Percentiles rank a stretch among this genome's conserved stretches.
phyloP scores from a whole-genome alignment of 1,140 invertebrate genomes.

The Drosophila arawakana region DNA sequence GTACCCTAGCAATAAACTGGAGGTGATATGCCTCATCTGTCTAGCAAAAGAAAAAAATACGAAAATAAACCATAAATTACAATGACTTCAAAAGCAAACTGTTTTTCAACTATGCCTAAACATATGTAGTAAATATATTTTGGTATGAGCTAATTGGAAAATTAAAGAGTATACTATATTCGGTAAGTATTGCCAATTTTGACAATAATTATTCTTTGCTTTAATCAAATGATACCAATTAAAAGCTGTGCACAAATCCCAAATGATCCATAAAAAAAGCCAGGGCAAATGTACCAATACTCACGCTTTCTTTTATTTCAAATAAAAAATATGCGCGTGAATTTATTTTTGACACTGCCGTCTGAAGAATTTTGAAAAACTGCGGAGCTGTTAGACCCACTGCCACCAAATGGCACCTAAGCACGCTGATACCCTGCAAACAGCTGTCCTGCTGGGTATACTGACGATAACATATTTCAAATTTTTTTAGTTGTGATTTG shows the following conservation, averaged over 20 bases:
- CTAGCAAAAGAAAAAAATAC: slow-evolving; percentile 27
- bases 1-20: slow-evolving; percentile 35
- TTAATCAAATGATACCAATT: slow-evolving; percentile 65
- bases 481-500: too few relatives aligned
- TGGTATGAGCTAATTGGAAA: neutral
- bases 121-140: neutral
- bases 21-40: slow-evolving; percentile 28
- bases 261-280: slow-evolving; percentile 72
- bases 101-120: neutral
- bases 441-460: neutral
- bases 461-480: neutral
- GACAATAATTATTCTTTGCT: slow-evolving; percentile 17
- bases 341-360: slow-evolving; percentile 63
- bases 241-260: slow-evolving; percentile 69
- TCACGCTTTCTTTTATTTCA: slow-evolving; percentile 53
- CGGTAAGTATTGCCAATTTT: neutral
- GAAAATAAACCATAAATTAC: slow-evolving; percentile 68
- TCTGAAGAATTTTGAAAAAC: slow-evolving; percentile 77
- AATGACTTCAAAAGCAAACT: slow-evolving; percentile 24
- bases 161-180: slow-evolving; percentile 31
- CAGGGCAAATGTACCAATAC: slow-evolving; percentile 71
- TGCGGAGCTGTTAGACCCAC: slow-evolving; percentile 62
- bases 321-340: slow-evolving; percentile 29
- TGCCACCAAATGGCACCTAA: slow-evolving; percentile 23
- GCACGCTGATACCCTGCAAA: slow-evolving; percentile 19